Base-by-base conservation (phyloP, 2,888 invertebrate genomes). In the Melangyna quadrimaculata region DNA sequence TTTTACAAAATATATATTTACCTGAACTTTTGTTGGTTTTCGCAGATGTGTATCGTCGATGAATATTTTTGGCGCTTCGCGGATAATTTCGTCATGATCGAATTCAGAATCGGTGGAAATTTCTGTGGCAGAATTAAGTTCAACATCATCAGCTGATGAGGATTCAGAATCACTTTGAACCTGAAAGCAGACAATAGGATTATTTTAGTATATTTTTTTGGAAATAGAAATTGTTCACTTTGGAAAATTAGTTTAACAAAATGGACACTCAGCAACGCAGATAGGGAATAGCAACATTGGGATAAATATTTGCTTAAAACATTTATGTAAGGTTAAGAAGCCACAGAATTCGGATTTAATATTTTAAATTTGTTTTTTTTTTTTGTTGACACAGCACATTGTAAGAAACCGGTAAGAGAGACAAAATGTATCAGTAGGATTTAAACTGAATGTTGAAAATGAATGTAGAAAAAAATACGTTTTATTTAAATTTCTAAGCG, bases 61-160 rank as follows among this genome's bases (percentile, higher is more conserved):
- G 69, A 95, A 94, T 78, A 97, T 96, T 87, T 95, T 95, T 12
- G 97, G 97, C 87, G 95, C 95, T 70, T 95, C 94, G 27, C 91
- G 90, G 77, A 90, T 90, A 1, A 95, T 95, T 24, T 96, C 95
- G 89, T 97, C 97, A 87, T 96, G 95, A 87, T 97, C 97, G 90
- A 98, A 97, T 93, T 98, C 97, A 29, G 97, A 97, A 93, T 98
- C 97, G 0, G 97, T 97, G 61, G 97, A 97, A 88, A 97, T 97
- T 93, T 97, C 97, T 1, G 97, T 97, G 2, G 97, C 97, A 8
- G 97, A 97, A 89, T 97, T 97, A 88, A 95, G 95, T 88, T 95
- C 95, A 89, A 95, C 95, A 88, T 95, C 95, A 88, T 95, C 94
- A 82, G 95, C 94, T 89, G 95, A 94, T 88, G 95, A 94, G 87